phyloP scores from a whole-genome alignment of 2,113 vertebrate genomes.

The Tupaia tana region DNA sequence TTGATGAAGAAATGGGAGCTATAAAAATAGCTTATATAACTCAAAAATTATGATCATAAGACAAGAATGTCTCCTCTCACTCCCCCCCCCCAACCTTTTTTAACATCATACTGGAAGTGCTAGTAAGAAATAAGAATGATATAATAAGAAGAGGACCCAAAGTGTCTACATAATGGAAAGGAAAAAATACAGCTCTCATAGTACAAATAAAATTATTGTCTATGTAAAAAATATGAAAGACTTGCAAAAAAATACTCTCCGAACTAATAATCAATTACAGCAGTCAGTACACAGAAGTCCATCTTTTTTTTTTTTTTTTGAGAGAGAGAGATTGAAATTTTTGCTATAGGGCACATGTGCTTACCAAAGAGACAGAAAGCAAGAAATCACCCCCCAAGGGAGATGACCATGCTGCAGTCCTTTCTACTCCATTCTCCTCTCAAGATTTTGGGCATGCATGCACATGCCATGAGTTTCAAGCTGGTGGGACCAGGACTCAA shows the following conservation, averaged over 20 bases:
- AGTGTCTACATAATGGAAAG: background rate
- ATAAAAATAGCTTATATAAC: background rate
- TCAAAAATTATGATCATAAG: background rate
- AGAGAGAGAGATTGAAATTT: too few species aligned
- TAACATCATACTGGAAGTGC: background rate
- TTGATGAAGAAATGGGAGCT: background rate
- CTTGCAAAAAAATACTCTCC: background rate
- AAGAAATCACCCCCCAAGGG: too few species aligned
- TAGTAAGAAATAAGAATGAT: background rate
- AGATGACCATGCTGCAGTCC: too few species aligned
- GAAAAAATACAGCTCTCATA: background rate
- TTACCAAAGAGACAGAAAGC: too few species aligned
- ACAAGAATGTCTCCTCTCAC: background rate
- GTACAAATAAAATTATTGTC: background rate
- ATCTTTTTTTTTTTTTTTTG: too few species aligned
- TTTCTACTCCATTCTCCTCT: too few species aligned
- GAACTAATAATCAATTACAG: background rate
- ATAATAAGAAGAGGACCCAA: background rate
- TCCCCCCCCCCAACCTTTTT: background rate
- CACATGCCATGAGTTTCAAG: too few species aligned
- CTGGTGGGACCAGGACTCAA: too few species aligned
- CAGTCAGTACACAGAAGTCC: background rate
- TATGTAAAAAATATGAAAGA: background rate
- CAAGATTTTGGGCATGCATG: too few species aligned
- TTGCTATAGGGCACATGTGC: too few species aligned